Conservation (phyloP, 2,888 invertebrate genomes). For the Teleiodes luculella region DNA sequence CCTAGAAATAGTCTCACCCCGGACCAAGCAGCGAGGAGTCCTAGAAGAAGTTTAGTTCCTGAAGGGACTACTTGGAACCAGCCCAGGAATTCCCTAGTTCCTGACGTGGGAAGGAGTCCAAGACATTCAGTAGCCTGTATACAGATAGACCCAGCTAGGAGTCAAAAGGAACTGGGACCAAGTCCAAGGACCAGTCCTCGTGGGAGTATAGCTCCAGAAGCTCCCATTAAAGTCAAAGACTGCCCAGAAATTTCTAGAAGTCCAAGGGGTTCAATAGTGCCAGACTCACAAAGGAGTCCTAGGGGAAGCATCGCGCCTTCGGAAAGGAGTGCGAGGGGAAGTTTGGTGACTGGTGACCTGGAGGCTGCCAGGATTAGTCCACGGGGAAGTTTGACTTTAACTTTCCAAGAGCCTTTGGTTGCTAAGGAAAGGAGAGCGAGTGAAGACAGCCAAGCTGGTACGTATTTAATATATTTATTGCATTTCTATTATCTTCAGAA, state of each 20-base stretch:
- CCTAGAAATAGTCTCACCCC: slow-evolving; percentile 72
- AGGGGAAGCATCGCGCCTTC: slow-evolving; percentile 80
- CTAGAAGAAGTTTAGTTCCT: slow-evolving; percentile 80
- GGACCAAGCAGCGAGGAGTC: slow-evolving; percentile 73
- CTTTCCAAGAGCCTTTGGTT: slow-evolving; percentile 80
- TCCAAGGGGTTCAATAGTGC: slow-evolving; percentile 80
- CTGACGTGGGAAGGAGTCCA: slow-evolving; percentile 79
- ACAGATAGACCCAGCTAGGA: slow-evolving; percentile 63
- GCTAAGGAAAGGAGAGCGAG: slow-evolving; percentile 77
- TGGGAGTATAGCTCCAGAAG: slow-evolving; percentile 74
- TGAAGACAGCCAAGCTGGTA: slow-evolving; percentile 78
- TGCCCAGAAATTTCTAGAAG: slow-evolving; percentile 61
- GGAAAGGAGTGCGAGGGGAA: slow-evolving; percentile 67
- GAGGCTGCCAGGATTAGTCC: slow-evolving; percentile 72
- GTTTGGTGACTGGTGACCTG: slow-evolving; percentile 55
- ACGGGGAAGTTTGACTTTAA: slow-evolving; percentile 79
- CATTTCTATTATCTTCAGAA: no score
- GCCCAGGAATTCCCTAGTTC: slow-evolving; percentile 79
- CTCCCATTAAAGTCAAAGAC: slow-evolving; percentile 65
- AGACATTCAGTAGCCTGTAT: slow-evolving; percentile 77
- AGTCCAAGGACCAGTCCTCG: slow-evolving; percentile 79
- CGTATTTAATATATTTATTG: slow-evolving; percentile 25
- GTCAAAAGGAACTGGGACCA: slow-evolving; percentile 70
- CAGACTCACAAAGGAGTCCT: slow-evolving; percentile 76
- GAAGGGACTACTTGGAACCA: slow-evolving; percentile 77